These are phyloP conservation scores for Eristalinus aeneus DNA, from an alignment of 2,888 invertebrate genomes.

Conservation along the genomic window DNA sequence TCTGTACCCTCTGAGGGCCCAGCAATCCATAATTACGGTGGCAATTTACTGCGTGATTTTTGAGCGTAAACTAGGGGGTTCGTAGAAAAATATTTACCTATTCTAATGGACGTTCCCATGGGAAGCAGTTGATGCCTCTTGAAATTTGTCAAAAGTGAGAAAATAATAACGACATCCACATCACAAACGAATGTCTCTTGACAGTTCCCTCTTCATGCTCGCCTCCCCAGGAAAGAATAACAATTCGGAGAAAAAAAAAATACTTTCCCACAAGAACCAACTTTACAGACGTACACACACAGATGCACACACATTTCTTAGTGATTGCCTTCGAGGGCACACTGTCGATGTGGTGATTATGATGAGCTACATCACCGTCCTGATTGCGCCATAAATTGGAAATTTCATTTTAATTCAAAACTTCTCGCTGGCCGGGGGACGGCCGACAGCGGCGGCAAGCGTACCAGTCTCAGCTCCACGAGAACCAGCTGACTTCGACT, in stretches of 20 bases:
- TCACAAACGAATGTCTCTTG: slow-evolving; percentile 23
- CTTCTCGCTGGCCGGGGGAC: slow-evolving; percentile 9
- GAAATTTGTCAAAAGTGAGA: slow-evolving; percentile 63
- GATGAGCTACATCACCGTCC: slow-evolving; percentile 50
- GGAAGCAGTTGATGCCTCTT: slow-evolving; percentile 34
- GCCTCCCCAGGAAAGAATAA: slow-evolving; percentile 35
- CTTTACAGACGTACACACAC: not conserved
- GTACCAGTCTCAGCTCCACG: not conserved
- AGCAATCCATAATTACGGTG: slow-evolving; percentile 49
- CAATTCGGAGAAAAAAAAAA: slow-evolving; percentile 30
- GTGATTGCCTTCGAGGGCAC: slow-evolving; percentile 11
- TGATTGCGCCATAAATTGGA: slow-evolving; percentile 67
- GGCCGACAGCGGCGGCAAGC: not conserved
- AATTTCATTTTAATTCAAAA: slow-evolving; percentile 64
- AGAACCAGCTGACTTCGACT: slow-evolving; percentile 18
- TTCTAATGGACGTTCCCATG: slow-evolving; percentile 53
- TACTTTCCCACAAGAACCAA: slow-evolving; percentile 40
- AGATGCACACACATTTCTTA: not conserved
- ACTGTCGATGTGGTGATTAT: slow-evolving; percentile 38
- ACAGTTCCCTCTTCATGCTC: not conserved
- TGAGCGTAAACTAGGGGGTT: not conserved
- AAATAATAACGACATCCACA: slow-evolving; percentile 51
- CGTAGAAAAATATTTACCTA: slow-evolving; percentile 64
- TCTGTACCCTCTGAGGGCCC: not conserved
- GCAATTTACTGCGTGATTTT: slow-evolving; percentile 29